Evolutionary conservation across 1,140 invertebrate genomes (phyloP).

Genomic region (Drosophila ogumai): DNA sequence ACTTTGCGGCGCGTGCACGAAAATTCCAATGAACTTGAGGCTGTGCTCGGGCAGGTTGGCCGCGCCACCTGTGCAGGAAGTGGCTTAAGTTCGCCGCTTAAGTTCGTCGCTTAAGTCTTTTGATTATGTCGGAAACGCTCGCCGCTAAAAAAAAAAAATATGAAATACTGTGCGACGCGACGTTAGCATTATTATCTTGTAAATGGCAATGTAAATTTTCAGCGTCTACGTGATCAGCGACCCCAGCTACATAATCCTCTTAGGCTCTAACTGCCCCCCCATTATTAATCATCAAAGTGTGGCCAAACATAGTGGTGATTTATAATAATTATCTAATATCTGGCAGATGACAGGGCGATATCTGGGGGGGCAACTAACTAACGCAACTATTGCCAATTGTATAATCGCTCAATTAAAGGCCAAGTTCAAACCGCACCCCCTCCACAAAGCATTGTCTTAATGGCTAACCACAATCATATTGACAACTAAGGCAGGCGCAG

Average conservation of each 20-base stretch:
- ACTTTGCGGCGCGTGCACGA: constrained; percentile 45
- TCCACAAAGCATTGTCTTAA: constrained; percentile 57
- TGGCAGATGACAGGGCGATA: constrained; percentile 33
- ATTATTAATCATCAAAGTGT: constrained; percentile 35
- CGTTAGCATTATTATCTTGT: constrained; percentile 34
- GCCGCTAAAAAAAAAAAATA: constrained; percentile 14
- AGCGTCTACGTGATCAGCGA: constrained; percentile 59
- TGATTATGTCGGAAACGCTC: constrained; percentile 52
- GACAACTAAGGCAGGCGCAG: constrained; percentile 66
- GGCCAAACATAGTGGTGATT: constrained; percentile 24
- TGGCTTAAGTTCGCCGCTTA: constrained; percentile 61
- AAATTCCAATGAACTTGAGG: constrained; percentile 69
- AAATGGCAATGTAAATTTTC: constrained; percentile 51
- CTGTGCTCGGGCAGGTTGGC: constrained; percentile 15
- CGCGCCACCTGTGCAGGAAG: constrained; percentile 53
- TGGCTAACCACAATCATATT: constrained; percentile 55
- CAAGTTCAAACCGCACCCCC: constrained; percentile 76
- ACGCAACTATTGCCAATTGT: constrained; percentile 32
- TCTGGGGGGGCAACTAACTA: constrained; percentile 36
- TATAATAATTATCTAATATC: constrained; percentile 36
- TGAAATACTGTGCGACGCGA: constrained; percentile 39
- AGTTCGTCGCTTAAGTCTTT: constrained; percentile 77
- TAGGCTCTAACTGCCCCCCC: constrained; percentile 24
- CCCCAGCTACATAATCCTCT: constrained; percentile 44
- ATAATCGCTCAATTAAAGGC: constrained; percentile 67